These are phyloP conservation scores for Aporophyla nigra DNA, from an alignment of 2,888 invertebrate species.

Conservation along the genomic window DNA sequence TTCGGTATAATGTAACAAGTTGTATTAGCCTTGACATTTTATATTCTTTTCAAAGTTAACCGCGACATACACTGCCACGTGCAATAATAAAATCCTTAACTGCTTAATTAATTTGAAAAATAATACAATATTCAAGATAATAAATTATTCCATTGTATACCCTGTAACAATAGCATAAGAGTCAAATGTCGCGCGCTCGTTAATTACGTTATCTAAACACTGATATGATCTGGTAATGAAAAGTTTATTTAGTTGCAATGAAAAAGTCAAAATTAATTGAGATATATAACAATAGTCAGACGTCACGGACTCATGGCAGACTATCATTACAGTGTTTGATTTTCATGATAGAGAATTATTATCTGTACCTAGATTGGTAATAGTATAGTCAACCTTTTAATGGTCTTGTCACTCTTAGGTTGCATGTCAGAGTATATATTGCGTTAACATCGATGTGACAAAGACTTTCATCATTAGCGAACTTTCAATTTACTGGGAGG, in stretches of 20 bases:
- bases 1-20: background rate
- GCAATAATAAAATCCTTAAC: background rate
- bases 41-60: background rate
- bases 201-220: background rate
- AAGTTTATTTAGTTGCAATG: background rate
- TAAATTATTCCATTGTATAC: background rate
- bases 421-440: background rate
- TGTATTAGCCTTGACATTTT: background rate
- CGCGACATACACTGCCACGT: background rate
- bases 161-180: background rate
- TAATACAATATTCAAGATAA: background rate
- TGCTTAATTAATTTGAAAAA: background rate
- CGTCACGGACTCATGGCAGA: background rate
- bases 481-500: too few relatives aligned
- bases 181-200: background rate
- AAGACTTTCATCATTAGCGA: too few relatives aligned
- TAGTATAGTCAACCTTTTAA: background rate
- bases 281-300: constrained; percentile 4
- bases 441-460: too few relatives aligned
- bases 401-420: background rate
- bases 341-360: background rate
- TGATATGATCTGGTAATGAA: background rate
- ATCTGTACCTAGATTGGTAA: background rate
- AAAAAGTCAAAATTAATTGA: background rate
- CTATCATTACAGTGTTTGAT: background rate